Conservation (phyloP, 2,888 invertebrate species). For the Chymomyza procnemis region DNA sequence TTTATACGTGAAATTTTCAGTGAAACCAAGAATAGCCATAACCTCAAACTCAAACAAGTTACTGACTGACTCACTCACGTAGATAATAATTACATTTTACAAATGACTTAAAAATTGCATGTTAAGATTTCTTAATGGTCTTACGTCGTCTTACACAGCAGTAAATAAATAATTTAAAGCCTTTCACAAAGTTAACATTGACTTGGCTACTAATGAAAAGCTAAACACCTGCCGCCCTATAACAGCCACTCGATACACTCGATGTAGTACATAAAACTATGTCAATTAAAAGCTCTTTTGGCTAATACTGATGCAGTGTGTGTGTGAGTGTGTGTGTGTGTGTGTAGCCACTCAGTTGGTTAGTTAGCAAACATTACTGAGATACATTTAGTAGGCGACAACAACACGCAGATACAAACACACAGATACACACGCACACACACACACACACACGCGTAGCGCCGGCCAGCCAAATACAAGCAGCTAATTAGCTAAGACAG, state of each 20-base stretch:
- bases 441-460: no score
- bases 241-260: not conserved
- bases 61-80: not conserved
- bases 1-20: no score
- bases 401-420: not conserved
- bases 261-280: not conserved
- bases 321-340: no score
- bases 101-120: not conserved
- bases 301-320: not conserved
- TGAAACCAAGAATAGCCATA: not conserved
- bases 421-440: not conserved
- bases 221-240: not conserved
- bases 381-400: not conserved
- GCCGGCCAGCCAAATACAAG: not conserved
- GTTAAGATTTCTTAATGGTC: not conserved
- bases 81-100: not conserved
- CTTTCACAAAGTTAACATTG: not conserved
- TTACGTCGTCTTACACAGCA: not conserved
- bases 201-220: not conserved
- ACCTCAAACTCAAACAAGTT: not conserved
- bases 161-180: not conserved
- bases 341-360: not conserved
- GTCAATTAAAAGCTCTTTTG: not conserved
- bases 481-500: slow-evolving; percentile 16
- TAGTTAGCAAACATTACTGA: not conserved